A percentile compares a stretch with the other conserved stretches of the same genome.
These are phyloP conservation scores for Eristalis tenax DNA, from an alignment of 2,888 invertebrate genomes.

Conservation along the genomic window DNA sequence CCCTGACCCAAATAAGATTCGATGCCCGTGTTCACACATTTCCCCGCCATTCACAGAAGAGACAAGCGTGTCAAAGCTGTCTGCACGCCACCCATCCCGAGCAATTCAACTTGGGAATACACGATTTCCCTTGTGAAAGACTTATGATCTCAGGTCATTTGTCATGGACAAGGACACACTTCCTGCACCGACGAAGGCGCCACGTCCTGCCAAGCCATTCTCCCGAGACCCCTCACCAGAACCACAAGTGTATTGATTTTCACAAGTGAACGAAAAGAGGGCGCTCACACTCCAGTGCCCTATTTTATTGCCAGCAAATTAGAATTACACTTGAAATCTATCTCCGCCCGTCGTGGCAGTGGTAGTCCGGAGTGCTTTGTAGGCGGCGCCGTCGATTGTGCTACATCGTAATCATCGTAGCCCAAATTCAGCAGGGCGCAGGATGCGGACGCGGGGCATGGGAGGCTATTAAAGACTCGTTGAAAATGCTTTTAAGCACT, in stretches of 20 bases:
- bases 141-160: constrained; percentile 18
- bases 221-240: background rate
- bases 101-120: background rate
- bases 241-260: constrained; percentile 10
- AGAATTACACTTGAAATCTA: constrained; percentile 52
- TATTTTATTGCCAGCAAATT: constrained; percentile 39
- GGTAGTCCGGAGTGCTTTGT: background rate
- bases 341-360: constrained; percentile 24
- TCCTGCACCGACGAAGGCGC: background rate
- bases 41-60: background rate
- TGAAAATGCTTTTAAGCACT: constrained; percentile 56
- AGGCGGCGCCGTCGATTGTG: constrained; percentile 1
- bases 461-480: constrained; percentile 34
- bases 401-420: background rate
- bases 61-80: background rate
- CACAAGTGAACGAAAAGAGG: background rate
- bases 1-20: no score
- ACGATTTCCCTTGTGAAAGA: constrained; percentile 7
- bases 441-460: background rate
- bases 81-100: background rate
- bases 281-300: background rate
- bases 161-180: constrained; percentile 9
- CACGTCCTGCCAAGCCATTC: background rate
- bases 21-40: no score
- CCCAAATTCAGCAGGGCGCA: background rate